These are phyloP conservation scores for Ptychadena robeensis DNA, from an alignment of 2,797 vertebrate species.

Conservation along the genomic window DNA sequence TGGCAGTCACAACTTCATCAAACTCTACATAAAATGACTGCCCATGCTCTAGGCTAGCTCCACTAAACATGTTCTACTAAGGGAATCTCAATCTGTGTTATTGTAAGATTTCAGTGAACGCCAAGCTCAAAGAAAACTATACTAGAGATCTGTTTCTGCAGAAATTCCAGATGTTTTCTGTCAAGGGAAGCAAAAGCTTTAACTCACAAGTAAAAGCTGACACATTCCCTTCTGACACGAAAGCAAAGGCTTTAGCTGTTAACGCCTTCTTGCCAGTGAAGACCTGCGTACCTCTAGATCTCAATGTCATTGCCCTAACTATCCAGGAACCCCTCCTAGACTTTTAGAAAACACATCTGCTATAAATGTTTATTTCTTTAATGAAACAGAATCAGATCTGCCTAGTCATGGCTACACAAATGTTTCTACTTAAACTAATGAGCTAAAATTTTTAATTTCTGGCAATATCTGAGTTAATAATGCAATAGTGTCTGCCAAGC, in stretches of 20 bases:
- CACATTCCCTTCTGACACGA: conserved; percentile 58
- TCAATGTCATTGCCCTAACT: neutral
- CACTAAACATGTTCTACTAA: conserved; percentile 22
- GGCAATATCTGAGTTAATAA: conserved; percentile 7
- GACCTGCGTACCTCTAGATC: conserved; percentile 15
- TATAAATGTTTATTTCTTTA: neutral
- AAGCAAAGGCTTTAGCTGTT: conserved; percentile 51
- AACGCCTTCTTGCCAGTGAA: conserved; percentile 52
- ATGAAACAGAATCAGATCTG: neutral
- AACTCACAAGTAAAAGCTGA: conserved; percentile 61
- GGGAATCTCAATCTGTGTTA: conserved; percentile 16
- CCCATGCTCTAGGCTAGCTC: neutral
- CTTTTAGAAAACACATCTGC: neutral
- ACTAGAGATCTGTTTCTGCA: conserved; percentile 45
- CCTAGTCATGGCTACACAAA: neutral
- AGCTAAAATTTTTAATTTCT: neutral
- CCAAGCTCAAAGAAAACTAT: conserved; percentile 15
- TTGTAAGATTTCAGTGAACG: conserved; percentile 12
- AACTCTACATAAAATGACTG: neutral
- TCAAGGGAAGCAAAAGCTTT: conserved; percentile 59
- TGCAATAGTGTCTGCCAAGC: neutral
- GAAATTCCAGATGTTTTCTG: conserved; percentile 61
- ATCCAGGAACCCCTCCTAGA: neutral
- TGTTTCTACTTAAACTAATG: neutral
- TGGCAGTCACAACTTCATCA: neutral